phyloP scores from a whole-genome alignment of 2,113 vertebrate genomes.

The Eptesicus fuscus region DNA sequence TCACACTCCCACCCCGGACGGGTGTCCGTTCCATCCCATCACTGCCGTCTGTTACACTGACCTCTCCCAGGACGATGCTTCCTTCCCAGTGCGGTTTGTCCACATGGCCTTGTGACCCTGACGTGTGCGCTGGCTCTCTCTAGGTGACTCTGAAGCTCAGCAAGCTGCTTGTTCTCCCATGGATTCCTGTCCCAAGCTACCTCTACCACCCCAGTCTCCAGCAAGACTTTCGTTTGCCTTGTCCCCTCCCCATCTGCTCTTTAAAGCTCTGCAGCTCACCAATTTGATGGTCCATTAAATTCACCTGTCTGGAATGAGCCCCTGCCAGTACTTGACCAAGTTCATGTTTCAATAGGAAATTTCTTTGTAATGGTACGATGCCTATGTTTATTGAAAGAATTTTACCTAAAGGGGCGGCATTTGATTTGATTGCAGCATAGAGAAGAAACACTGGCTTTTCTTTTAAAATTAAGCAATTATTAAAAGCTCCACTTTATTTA shows the following conservation, averaged over 20 bases:
- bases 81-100: constrained; percentile 81
- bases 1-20: constrained; percentile 82
- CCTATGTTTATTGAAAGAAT: constrained; percentile 74
- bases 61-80: constrained; percentile 77
- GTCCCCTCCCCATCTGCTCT: constrained; percentile 71
- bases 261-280: constrained; percentile 67
- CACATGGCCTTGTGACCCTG: constrained; percentile 80
- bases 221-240: constrained; percentile 67
- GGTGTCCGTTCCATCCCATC: constrained; percentile 81
- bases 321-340: constrained; percentile 68
- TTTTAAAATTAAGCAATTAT: constrained; percentile 75
- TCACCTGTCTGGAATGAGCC: constrained; percentile 75
- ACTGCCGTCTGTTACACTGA: constrained; percentile 81
- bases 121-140: constrained; percentile 80
- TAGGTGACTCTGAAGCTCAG: constrained; percentile 78
- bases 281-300: constrained; percentile 56
- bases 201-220: constrained; percentile 82
- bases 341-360: constrained; percentile 76
- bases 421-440: constrained; percentile 78
- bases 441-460: constrained; percentile 72
- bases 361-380: constrained; percentile 63
- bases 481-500: constrained; percentile 77
- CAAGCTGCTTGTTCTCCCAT: constrained; percentile 78
- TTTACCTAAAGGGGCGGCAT: constrained; percentile 75
- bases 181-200: constrained; percentile 87